Percentiles rank a stretch among this genome's conserved stretches.
These are phyloP conservation scores for Myotis daubentonii DNA, from an alignment of 2,797 vertebrate species.

Conservation along the genomic window DNA sequence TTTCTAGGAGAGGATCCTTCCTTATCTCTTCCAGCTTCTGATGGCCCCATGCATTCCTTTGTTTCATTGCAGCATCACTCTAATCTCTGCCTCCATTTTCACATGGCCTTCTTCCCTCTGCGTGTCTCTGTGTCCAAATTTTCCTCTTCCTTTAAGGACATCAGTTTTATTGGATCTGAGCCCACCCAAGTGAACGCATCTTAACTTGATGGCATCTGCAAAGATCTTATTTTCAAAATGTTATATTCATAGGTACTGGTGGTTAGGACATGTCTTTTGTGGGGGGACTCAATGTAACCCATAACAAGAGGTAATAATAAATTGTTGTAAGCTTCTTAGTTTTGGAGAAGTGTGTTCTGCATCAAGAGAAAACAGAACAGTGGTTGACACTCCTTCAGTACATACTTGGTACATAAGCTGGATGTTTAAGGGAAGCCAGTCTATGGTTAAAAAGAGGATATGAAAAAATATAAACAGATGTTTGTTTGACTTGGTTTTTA, in stretches of 20 bases:
- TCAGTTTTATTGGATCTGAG: neutral
- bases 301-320: neutral
- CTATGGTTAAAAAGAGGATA: neutral
- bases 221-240: conserved; percentile 6
- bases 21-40: neutral
- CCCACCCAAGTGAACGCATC: neutral
- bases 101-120: neutral
- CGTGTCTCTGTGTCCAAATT: neutral
- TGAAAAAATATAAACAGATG: neutral
- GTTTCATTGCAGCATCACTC: neutral
- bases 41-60: neutral
- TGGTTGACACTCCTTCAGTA: neutral
- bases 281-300: neutral
- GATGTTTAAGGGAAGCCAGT: neutral
- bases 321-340: neutral
- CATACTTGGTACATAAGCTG: neutral
- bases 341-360: neutral
- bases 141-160: neutral
- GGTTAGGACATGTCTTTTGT: neutral
- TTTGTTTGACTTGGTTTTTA: neutral
- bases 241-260: neutral
- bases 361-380: neutral
- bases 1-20: neutral
- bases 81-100: neutral
- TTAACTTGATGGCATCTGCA: neutral